Base-by-base conservation (phyloP, 2,113 vertebrate species). In the Octodon degus region DNA sequence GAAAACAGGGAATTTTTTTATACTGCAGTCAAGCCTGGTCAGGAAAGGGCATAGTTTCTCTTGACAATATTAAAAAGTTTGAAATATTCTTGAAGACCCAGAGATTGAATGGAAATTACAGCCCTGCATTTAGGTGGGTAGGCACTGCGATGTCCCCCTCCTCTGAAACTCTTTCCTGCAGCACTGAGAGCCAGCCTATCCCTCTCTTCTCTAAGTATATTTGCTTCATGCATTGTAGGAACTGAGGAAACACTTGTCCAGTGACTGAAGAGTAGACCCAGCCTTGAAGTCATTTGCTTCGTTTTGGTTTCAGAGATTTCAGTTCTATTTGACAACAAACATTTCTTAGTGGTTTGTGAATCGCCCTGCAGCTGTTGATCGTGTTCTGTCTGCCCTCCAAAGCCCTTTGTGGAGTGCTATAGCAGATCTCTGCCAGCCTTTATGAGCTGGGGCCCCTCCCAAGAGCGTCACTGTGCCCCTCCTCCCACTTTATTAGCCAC, bases 281-380 rank as follows among this genome's bases (percentile, higher is more conserved):
- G 89, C 60, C 68, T 68, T 40, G 67, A 83, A 86, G 83, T 34
- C 72, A 62, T 10, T 22, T 25, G 32, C 70, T 87, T 65, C 30
- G 84, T 7, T 70, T 93, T 91, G 76, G 74, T 96, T 94, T 79
- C 19, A 93, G 87, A 86, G n/a, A 93, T 32, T 50, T 93, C 6
- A 43, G 63, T 83, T 76, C 80, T 89, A 17, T 79, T 89, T 50
- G 67, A 24, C 90, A 83, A 89, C 62, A 86, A 76, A n/a, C 60
- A 60, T 9, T 0, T 85, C 94, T 90, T 70, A 82, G 43, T 94
- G 83, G 32, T 32, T 94, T 87, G 43, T 43, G 43, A 84, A 91
- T 88, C 3, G 72, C 60, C 58, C 80, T 63, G 86, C 76, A 94
- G 76, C 72, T 6, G 50, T 5, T 60, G 53, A 50, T 47, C 72